Evolutionary conservation across 2,888 invertebrate genomes (phyloP).

Genomic region (Pantelozetes paolii): DNA sequence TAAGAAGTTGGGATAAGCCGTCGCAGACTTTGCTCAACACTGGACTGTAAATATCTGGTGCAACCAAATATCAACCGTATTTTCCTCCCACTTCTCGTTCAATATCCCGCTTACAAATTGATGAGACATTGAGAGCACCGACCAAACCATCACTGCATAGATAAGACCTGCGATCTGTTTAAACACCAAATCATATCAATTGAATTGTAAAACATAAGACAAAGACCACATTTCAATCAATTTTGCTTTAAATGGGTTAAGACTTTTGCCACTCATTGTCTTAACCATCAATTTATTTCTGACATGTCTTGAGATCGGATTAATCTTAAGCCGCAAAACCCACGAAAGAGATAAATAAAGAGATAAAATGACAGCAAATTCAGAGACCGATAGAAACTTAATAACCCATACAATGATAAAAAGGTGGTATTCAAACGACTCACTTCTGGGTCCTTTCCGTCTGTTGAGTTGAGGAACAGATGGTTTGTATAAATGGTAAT

Average conservation of each 20-base stretch:
- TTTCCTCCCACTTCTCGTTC: not conserved
- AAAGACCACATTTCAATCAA: not conserved
- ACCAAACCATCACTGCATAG: not conserved
- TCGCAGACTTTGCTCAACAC: not conserved
- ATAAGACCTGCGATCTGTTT: conserved; percentile 1
- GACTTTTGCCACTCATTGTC: not conserved
- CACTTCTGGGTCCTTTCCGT: too few relatives aligned
- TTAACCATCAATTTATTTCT: not conserved
- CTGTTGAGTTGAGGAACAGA: too few relatives aligned
- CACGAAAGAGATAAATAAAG: conserved; percentile 11
- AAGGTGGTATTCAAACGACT: not conserved
- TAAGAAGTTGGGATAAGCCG: not conserved
- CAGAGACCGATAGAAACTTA: not conserved
- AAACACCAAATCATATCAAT: not conserved
- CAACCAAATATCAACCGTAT: not conserved
- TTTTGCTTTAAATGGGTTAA: not conserved
- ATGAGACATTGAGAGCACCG: not conserved
- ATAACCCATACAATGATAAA: not conserved
- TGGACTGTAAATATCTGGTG: not conserved
- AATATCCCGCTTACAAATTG: not conserved
- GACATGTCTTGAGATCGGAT: not conserved
- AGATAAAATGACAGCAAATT: not conserved
- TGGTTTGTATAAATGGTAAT: too few relatives aligned
- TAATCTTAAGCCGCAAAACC: not conserved
- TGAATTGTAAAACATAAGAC: not conserved